Evolutionary conservation across 2,888 invertebrate genomes (phyloP), one percentile per base, ranked within the genome.

Genomic region (Muschampia plurimacula): DNA sequence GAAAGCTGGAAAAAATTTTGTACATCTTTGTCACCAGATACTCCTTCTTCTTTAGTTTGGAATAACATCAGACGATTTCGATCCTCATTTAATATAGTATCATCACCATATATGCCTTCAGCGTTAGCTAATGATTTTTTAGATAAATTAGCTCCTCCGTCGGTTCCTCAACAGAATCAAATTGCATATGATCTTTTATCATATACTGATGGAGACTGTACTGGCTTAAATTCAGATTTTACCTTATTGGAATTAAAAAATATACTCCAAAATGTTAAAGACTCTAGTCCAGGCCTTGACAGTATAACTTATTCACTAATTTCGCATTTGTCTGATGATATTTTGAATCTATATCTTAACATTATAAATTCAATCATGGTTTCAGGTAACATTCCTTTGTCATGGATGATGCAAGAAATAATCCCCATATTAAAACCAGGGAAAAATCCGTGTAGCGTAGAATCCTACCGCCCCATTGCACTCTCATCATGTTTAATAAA

Each of bases 401-500:
- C 55, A 2, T 55, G 55, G 55, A 55, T 28, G 9, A 10, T 12
- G 10, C 55, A 55, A 28, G 55, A 55, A 55, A 55, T 55, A 22
- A 55, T 55, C 4, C 55, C 55, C 2, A 55, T 55, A 4, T 28
- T 55, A 55, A 55, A 55, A 22, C 55, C 55, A 28, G 9, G 22
- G 28, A 22, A 55, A 55, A 55, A 55, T 28, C 55, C 55, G 10
- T 55, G 22, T 12, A 10, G 10, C 12, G 9, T 55, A 28, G 55
- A 9, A 55, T 55, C 55, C 28, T 55, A 55, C 6, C 55, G 55
- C 2, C 55, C 55, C 10, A 55, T 55, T 28, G 55, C 55, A 3
- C 55, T 55, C 10, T 55, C 55, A 55, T 55, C 55, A 55, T 22
- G 22, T 55, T 55, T 55, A 10, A 55, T 55, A 28, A 55, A 55